Base-by-base conservation (phyloP, 2,888 invertebrate genomes). In the Schizaphis graminum region DNA sequence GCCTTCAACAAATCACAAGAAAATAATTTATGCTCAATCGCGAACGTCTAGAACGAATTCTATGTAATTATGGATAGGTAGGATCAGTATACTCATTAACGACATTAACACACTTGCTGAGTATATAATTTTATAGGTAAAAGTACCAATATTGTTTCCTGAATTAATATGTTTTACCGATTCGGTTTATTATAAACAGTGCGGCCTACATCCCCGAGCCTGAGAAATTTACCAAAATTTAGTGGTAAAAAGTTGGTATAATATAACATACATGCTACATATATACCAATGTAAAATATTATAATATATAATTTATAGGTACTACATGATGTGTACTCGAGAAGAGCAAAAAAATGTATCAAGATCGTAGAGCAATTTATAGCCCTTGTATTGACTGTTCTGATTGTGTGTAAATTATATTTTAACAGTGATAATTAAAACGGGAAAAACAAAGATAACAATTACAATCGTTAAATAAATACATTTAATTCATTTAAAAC, bases 401-500 rank as follows among this genome's bases (percentile, higher is more conserved):
- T 35, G 35, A 35, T 77, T 35, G 77, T 49, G 2, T 91, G 26
- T 49, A 91, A 77, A 35, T 77, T 77, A 21, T 41, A 35, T 41
- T 77, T 16, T 77, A 10, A 49, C 24, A 26, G 35, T 77, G 3
- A 26, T 35, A 49, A 91, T 53, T 91, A 57, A 77, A 77, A 77
- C 21, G 35, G 35, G 21, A 35, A 77, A 41, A 77, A 77, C 44
- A 57, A 41, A 57, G 56, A 91, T 84, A 84, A 84, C 35, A 47
- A n/a, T 77, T 26, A 90, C 47, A 56, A 56, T 57, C 26, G 53
- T 84, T 56, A 53, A 85, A 56, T n/a, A 91, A 84, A 84, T 41
- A 91, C 35, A n/a, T 85, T 85, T 57, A 90, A 61, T 90, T 61
- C 24, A 67, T 47, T 67, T 47, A n/a, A 77, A 67, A 90, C 61